Evolutionary conservation across 2,113 vertebrate genomes (phyloP), one percentile per base, ranked within the genome.

Genomic region (Macroglossus sobrinus): DNA sequence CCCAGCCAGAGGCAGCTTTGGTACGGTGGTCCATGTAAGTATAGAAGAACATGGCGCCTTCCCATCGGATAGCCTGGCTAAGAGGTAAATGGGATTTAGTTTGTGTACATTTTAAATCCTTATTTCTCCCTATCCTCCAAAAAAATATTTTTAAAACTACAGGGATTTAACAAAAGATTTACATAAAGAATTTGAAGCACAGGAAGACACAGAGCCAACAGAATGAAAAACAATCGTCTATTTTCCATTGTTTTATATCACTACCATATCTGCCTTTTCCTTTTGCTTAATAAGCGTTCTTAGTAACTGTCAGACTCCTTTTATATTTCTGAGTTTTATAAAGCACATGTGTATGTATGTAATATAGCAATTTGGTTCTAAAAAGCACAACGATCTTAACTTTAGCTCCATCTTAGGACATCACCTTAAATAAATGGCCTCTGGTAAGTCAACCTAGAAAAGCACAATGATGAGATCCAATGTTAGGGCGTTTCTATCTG

Each of bases 391-490:
- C 21, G 30, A 61, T 94, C 55, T 84, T 80, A 81, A 81, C 71
- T 93, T 96, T 68, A 50, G 28, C 28, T 92, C 76, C 75, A 87
- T 72, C 57, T 95, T 71, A 91, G 43, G 84, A 82, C 4, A 95
- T 91, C 82, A 96, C 43, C 26, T 74, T 71, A 86, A 94, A n/a
- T 64, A 88, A 86, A 88, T 82, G 40, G 76, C 63, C 87, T 96
- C 80, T 95, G 69, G 38, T 57, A 88, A 92, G 68, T 96, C 87
- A 93, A 81, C 63, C 53, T 57, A 53, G 63, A 95, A 86, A 97
- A 98, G 97, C 97, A 97, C 96, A 98, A 93, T 91, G 72, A 72
- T 33, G 94, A 93, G 66, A 88, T 33, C 45, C 59, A 94, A 33
- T 57, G 53, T 95, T 92, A 97, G 61, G 55, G 45, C 68, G 91